Base-by-base conservation (phyloP, 1,140 invertebrate species). In the Drosophila punjabiensis region DNA sequence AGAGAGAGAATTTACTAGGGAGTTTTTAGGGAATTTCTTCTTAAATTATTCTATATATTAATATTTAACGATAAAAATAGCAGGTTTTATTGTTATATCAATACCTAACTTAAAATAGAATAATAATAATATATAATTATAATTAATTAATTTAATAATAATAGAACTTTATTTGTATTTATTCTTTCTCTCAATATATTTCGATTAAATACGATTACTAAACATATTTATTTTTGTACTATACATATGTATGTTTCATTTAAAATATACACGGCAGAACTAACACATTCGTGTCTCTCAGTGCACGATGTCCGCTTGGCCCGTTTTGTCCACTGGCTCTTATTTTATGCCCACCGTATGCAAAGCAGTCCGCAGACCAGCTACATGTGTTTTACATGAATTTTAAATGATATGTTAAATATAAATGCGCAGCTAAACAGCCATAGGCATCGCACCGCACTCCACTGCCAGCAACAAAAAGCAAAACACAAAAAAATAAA, bases 361-460 rank as follows among this genome's bases (percentile, higher is more conserved):
- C 86, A 89, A 89, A 89, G 79, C 82, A 86, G 85, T 79, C 68
- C 37, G 45, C 45, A 43, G 80, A 69, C 50, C 75, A 82, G 76
- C 80, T 87, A 91, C 88, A 91, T 91, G 88, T 91, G 88, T 91
- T 91, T 91, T 88, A 91, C 88, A 91, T 91, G 88, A 91, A 91
- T 91, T 91, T 92, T 91, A 91, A 91, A 91, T 91, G 88, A 91
- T 91, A 91, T 91, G 88, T 91, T 91, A 91, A 82, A 91, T 88
- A 88, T 89, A 91, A 91, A 91, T 91, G 87, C 87, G 87, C 82
- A 91, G 76, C 87, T 90, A 87, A 87, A 88, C 83, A 83, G 87
- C 83, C 87, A 74, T 66, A 67, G 80, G 80, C 67, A 48, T 32
- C 73, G 64, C 67, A 60, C 50, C n/a, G 55, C 55, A 59, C 52